phyloP scores from a whole-genome alignment of 2,888 invertebrate species.

The Amorpha juglandis region DNA sequence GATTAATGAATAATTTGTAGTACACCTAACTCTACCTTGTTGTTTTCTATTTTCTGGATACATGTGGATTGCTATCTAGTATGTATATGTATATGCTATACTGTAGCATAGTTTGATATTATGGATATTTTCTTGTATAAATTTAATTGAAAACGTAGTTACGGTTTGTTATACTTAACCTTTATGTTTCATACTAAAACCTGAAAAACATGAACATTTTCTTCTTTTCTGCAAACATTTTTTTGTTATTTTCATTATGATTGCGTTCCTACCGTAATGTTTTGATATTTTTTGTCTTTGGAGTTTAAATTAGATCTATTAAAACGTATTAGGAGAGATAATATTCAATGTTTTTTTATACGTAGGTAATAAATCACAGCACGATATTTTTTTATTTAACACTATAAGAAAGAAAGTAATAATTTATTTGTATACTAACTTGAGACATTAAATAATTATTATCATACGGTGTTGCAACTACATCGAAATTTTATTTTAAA shows the following conservation, averaged over 20 bases:
- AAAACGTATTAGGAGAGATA: too few species aligned
- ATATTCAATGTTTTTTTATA: background rate
- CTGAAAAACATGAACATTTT: conserved; percentile 13
- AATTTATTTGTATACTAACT: too few species aligned
- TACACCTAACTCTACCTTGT: too few species aligned
- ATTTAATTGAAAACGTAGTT: background rate
- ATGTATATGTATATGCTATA: too few species aligned
- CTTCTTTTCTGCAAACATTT: background rate
- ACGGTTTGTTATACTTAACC: conserved; percentile 5
- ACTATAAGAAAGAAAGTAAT: too few species aligned
- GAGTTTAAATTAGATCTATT: background rate
- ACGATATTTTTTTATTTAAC: background rate
- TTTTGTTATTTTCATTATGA: background rate
- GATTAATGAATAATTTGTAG: background rate
- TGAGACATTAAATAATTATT: background rate
- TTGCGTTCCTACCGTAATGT: background rate
- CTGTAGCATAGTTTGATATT: too few species aligned
- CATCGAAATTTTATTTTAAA: background rate
- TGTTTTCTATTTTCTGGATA: background rate
- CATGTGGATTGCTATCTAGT: too few species aligned
- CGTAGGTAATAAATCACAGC: background rate
- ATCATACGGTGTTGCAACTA: background rate
- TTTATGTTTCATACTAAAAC: background rate
- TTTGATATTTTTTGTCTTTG: too few species aligned
- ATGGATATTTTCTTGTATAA: too few species aligned